Evolutionary conservation across 2,113 vertebrate genomes (phyloP).

Genomic region (Cryptoleucopteryx plumbea): DNA sequence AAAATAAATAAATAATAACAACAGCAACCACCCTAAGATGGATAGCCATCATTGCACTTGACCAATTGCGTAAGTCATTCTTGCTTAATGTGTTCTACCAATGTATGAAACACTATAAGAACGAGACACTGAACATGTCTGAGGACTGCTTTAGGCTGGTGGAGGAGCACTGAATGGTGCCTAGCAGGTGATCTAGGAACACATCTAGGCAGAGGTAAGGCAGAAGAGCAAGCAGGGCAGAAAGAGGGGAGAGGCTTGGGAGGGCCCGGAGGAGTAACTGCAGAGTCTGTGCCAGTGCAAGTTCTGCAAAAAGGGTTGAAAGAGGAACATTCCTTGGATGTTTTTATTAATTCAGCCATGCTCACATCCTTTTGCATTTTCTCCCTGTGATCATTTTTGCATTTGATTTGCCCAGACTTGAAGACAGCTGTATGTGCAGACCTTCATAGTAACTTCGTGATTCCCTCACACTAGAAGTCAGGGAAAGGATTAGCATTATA

Average conservation of each 20-base stretch:
- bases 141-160: background rate
- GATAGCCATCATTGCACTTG: background rate
- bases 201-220: background rate
- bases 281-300: background rate
- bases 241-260: background rate
- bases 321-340: background rate
- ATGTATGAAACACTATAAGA: background rate
- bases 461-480: background rate
- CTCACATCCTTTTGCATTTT: background rate
- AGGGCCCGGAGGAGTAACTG: background rate
- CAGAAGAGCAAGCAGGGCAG: background rate
- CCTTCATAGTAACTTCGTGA: background rate
- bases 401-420: background rate
- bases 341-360: background rate
- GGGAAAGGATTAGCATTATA: background rate
- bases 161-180: background rate
- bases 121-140: background rate
- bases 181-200: background rate
- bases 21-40: background rate
- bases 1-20: background rate
- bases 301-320: background rate
- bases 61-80: background rate
- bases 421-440: background rate
- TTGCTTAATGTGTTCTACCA: background rate
- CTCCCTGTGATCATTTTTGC: background rate